Conservation (phyloP, 2,797 vertebrate genomes). For the Tokudaia tokunoshimensis region DNA sequence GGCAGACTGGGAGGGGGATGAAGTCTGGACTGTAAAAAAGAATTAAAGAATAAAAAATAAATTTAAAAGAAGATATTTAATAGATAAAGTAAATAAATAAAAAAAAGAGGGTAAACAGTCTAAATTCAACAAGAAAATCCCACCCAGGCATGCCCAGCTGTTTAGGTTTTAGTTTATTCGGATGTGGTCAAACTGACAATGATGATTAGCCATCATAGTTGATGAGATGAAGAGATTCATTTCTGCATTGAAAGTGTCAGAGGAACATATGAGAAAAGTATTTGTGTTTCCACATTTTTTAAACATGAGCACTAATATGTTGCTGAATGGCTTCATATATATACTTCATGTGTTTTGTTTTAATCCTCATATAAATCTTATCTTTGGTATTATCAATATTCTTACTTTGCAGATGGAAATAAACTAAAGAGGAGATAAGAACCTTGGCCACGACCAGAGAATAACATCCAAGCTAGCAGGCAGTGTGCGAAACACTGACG, state of each 20-base stretch:
- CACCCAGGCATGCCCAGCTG: neutral
- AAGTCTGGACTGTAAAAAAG: too few species aligned
- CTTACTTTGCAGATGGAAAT: neutral
- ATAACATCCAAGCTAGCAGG: neutral
- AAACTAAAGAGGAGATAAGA: neutral
- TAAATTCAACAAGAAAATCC: neutral
- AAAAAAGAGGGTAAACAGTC: neutral
- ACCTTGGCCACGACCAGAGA: neutral
- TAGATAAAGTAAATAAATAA: too few species aligned
- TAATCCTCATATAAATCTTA: slow-evolving; percentile 12
- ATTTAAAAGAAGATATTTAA: too few species aligned
- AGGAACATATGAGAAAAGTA: neutral
- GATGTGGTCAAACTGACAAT: neutral
- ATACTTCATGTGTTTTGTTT: neutral
- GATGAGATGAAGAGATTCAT: neutral
- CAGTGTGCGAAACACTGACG: neutral
- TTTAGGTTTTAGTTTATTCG: neutral
- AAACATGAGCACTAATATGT: neutral
- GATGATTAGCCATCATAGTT: neutral
- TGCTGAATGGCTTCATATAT: neutral
- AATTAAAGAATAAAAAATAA: too few species aligned
- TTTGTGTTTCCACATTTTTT: neutral
- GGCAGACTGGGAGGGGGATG: too few species aligned
- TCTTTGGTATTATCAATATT: neutral
- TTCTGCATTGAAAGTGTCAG: neutral